A percentile compares a stretch with the other conserved stretches of the same genome.
These are phyloP conservation scores for Dynastes tityus DNA, from an alignment of 2,888 invertebrate species.

Conservation along the genomic window DNA sequence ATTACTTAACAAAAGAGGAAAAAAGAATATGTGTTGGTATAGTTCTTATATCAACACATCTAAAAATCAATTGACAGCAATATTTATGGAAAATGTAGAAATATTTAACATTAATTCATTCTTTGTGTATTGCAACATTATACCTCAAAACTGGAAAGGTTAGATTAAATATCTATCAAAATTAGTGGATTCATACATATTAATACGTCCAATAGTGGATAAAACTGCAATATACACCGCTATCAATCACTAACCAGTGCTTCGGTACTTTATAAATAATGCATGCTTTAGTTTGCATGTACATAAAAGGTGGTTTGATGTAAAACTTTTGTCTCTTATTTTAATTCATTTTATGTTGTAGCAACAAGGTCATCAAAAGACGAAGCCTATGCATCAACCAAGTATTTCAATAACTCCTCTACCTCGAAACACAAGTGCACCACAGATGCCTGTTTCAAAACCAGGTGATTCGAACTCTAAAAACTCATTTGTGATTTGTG, in stretches of 20 bases:
- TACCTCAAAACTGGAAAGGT: too few species aligned
- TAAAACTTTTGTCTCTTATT: background rate
- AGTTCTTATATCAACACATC: too few species aligned
- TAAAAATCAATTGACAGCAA: too few species aligned
- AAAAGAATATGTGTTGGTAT: too few species aligned
- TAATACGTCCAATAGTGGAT: too few species aligned
- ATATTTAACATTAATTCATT: too few species aligned
- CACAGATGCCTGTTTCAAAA: conserved; percentile 68
- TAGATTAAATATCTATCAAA: too few species aligned
- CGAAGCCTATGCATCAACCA: conserved; percentile 78
- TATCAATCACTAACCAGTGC: background rate
- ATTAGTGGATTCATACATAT: too few species aligned
- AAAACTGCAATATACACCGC: too few species aligned
- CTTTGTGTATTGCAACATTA: too few species aligned
- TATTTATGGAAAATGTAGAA: too few species aligned
- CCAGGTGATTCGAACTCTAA: conserved; percentile 77
- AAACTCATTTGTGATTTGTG: conserved; percentile 93
- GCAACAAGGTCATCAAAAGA: conserved; percentile 54
- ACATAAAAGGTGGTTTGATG: background rate
- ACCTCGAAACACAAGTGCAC: conserved; percentile 78
- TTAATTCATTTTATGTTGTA: conserved; percentile 20
- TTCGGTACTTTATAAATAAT: conserved; percentile 7
- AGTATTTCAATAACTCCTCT: conserved; percentile 93
- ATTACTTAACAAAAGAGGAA: too few species aligned
- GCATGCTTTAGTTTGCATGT: conserved; percentile 30